Evolutionary conservation across 2,797 vertebrate species (phyloP).

Genomic region (Sebastes oblongus): DNA sequence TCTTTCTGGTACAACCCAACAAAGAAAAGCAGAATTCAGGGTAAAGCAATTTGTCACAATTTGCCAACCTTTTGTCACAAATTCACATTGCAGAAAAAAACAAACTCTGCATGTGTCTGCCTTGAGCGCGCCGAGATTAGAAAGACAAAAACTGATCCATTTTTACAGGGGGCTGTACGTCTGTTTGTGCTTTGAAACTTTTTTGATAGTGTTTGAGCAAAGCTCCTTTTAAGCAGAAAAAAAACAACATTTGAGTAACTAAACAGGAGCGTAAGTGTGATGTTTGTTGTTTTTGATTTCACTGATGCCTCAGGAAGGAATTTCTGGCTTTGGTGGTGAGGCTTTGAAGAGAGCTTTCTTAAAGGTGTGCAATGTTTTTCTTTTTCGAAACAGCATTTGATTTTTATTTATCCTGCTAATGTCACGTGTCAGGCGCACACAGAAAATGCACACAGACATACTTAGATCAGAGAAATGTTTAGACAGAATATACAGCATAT

Average conservation of each 20-base stretch:
- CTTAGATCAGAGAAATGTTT: constrained; percentile 57
- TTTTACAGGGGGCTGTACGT: background rate
- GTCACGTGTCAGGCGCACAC: constrained; percentile 27
- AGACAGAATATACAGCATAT: constrained; percentile 33
- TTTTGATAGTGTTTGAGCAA: constrained; percentile 41
- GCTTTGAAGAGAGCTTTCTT: constrained; percentile 80
- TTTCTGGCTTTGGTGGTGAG: constrained; percentile 64
- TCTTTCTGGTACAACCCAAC: background rate
- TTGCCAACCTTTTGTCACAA: constrained; percentile 50
- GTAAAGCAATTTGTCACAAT: constrained; percentile 55
- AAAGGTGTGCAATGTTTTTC: constrained; percentile 60
- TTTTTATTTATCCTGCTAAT: constrained; percentile 68
- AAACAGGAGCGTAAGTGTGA: constrained; percentile 72
- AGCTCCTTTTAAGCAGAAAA: constrained; percentile 56
- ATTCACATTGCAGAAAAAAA: constrained; percentile 33
- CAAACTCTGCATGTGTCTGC: constrained; percentile 28
- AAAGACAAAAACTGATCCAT: constrained; percentile 37
- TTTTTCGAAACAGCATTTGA: constrained; percentile 63
- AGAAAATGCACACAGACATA: constrained; percentile 14
- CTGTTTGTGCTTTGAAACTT: constrained; percentile 60
- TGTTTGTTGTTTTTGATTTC: constrained; percentile 79
- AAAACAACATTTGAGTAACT: constrained; percentile 71
- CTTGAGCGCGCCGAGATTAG: constrained; percentile 44
- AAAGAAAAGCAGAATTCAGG: constrained; percentile 14
- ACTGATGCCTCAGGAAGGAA: constrained; percentile 67